Conservation (phyloP, 92 coral and sea anemone species). For the Chrysogorgia sp. region DNA sequence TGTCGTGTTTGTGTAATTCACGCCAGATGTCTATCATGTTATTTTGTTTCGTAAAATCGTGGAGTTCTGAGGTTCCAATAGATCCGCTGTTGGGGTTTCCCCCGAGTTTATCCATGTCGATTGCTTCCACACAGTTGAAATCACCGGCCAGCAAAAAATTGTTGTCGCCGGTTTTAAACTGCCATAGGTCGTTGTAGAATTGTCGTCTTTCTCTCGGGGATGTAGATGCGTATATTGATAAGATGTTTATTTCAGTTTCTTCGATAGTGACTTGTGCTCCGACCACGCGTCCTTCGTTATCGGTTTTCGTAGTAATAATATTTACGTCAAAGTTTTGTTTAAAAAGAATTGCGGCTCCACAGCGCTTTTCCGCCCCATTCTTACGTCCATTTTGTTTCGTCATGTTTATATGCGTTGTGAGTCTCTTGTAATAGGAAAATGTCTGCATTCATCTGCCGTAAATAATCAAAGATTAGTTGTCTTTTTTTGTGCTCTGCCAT, state of each 20-base stretch:
- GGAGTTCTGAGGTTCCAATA: not conserved
- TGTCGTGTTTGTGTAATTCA: not conserved
- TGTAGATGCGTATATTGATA: constrained; percentile 49
- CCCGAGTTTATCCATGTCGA: constrained; percentile 26
- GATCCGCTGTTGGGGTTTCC: not conserved
- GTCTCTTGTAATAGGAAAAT: constrained; percentile 32
- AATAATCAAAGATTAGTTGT: not conserved
- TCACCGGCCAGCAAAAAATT: constrained; percentile 40
- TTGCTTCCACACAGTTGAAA: constrained; percentile 43
- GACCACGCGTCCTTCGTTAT: constrained; percentile 33
- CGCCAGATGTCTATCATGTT: constrained; percentile 45
- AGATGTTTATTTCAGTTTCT: not conserved
- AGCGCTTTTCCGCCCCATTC: constrained; percentile 35
- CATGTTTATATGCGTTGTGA: not conserved
- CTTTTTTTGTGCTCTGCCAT: constrained; percentile 16
- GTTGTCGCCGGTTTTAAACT: not conserved
- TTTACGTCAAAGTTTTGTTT: not conserved
- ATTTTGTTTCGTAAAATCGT: not conserved
- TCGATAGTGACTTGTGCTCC: not conserved
- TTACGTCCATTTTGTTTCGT: constrained; percentile 2
- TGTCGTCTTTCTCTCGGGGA: constrained; percentile 15
- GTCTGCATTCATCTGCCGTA: not conserved
- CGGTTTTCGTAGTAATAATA: not conserved
- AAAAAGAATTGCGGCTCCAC: constrained; percentile 38
- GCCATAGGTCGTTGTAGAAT: not conserved